Conservation (phyloP, 2,888 invertebrate genomes). For the Halictus quadricinctus region DNA sequence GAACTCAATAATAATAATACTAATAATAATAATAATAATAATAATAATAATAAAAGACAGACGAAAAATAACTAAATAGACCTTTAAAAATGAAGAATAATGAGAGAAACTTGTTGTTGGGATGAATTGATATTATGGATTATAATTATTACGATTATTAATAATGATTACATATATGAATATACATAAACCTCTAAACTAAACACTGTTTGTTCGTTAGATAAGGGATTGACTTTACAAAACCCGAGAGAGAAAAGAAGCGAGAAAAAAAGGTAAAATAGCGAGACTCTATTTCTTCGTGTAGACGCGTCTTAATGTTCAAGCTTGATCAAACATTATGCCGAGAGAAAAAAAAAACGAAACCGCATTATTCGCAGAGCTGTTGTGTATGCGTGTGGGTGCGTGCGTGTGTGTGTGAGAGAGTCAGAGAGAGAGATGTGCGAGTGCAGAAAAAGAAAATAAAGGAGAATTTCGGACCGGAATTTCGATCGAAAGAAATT, state of each 20-base stretch:
- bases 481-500: constrained; percentile 31
- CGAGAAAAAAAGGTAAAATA: constrained; percentile 62
- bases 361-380: constrained; percentile 39
- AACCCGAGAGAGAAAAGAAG: constrained; percentile 38
- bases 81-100: background rate
- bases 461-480: constrained; percentile 19
- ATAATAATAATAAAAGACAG: background rate
- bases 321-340: constrained; percentile 67
- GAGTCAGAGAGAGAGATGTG: background rate
- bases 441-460: constrained; percentile 31
- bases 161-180: constrained; percentile 72
- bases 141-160: constrained; percentile 73
- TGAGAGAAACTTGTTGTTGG: constrained; percentile 76
- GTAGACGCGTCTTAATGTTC: constrained; percentile 79
- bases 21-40: constrained; percentile 35
- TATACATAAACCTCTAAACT: constrained; percentile 78
- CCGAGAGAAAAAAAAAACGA: constrained; percentile 29
- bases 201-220: constrained; percentile 80
- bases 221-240: constrained; percentile 66
- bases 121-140: constrained; percentile 76
- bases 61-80: background rate
- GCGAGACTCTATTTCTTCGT: constrained; percentile 76
- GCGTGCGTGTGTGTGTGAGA: background rate
- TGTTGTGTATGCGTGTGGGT: constrained; percentile 22
- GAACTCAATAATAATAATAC: constrained; percentile 64